Conservation (phyloP, 1,140 invertebrate species). For the Hypsibius dujardini region DNA sequence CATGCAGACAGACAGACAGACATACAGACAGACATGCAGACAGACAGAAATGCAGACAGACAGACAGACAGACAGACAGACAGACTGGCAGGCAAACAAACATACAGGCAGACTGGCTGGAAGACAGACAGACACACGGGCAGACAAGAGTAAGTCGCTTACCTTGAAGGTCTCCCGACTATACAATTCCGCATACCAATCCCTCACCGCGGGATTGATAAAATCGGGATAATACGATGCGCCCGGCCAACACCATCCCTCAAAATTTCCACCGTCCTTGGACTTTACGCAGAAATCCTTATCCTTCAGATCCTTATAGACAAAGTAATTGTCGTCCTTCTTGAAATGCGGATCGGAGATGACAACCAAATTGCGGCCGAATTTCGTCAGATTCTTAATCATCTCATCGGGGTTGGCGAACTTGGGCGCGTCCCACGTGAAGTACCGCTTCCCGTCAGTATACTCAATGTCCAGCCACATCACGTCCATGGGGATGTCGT, state of each 20-base stretch:
- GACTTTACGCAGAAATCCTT: constrained; percentile 73
- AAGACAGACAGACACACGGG: too few species aligned
- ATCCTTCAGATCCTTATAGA: constrained; percentile 68
- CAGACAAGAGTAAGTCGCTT: too few species aligned
- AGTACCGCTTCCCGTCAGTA: constrained; percentile 86
- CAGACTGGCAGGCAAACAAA: too few species aligned
- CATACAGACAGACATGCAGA: too few species aligned
- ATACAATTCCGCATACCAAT: constrained; percentile 70
- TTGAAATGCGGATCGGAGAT: constrained; percentile 99
- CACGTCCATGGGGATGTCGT: constrained; percentile 83
- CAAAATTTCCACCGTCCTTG: constrained; percentile 75
- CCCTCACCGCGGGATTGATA: constrained; percentile 60
- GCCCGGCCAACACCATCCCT: constrained; percentile 91
- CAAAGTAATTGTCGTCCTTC: constrained; percentile 61
- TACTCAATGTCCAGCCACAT: constrained; percentile 99
- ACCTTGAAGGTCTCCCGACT: constrained; percentile 45
- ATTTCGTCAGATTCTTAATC: constrained; percentile 70
- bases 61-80: too few species aligned
- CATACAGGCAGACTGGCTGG: too few species aligned
- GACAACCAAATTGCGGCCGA: constrained; percentile 76
- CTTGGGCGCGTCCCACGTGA: constrained; percentile 82
- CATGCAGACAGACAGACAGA: too few species aligned
- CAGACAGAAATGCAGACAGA: too few species aligned
- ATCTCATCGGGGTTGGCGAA: constrained; percentile 73
- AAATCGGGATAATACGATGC: constrained; percentile 86